Conservation (phyloP, 2,113 vertebrate species). For the Phylloscopus trochilus region DNA sequence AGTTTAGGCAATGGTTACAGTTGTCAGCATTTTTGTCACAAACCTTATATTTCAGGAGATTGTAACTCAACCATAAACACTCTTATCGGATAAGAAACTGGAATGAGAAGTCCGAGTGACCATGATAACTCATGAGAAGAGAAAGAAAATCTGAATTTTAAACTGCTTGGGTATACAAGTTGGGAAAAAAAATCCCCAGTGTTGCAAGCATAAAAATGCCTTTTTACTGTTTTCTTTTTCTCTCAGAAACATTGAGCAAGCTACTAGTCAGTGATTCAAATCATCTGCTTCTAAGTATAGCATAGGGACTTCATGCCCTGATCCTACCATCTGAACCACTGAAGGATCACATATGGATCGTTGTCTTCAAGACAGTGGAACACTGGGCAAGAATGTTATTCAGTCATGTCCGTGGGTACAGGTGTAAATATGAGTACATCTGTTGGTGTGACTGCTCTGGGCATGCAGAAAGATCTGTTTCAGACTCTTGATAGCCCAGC, state of each 20-base stretch:
- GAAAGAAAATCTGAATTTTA: background rate
- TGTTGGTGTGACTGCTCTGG: background rate
- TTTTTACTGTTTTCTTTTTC: background rate
- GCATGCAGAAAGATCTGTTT: background rate
- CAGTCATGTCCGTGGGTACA: background rate
- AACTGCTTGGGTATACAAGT: background rate
- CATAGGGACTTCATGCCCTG: background rate
- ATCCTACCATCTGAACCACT: background rate
- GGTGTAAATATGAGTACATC: background rate
- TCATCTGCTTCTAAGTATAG: background rate
- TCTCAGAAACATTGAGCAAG: background rate
- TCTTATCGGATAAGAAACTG: background rate
- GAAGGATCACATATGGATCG: background rate
- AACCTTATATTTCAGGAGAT: background rate
- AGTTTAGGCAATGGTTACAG: background rate
- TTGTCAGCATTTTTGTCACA: constrained; percentile 2
- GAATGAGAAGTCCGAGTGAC: background rate
- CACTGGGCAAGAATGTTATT: background rate
- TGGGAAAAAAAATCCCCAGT: background rate
- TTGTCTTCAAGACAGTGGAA: background rate
- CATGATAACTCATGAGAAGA: background rate
- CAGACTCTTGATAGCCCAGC: background rate
- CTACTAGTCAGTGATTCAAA: background rate
- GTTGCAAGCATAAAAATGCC: background rate
- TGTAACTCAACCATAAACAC: background rate